Conservation (phyloP, 2,888 invertebrate species). For the Salpingus planirostris region DNA sequence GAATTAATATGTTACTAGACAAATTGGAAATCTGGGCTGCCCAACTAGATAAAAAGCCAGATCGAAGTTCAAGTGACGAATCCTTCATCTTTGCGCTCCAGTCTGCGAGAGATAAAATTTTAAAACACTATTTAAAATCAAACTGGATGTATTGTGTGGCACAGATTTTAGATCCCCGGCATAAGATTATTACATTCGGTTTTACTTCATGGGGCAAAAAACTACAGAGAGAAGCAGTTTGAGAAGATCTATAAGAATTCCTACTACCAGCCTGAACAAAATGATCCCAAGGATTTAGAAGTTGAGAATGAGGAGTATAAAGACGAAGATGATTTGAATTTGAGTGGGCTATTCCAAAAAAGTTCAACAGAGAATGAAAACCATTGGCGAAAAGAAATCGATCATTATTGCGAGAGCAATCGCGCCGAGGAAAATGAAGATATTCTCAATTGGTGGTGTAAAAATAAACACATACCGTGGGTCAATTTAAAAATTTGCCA, state of each 20-base stretch:
- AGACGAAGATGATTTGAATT: not conserved
- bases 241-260: conserved; percentile 1
- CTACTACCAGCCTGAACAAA: conserved; percentile 1
- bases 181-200: conserved; percentile 17
- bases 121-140: conserved; percentile 12
- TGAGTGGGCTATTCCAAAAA: conserved; percentile 3
- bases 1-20: conserved; percentile 4
- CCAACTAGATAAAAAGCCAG: conserved; percentile 6
- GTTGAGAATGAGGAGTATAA: too few species aligned
- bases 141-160: conserved; percentile 18
- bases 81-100: conserved; percentile 2
- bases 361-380: conserved; percentile 7
- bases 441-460: conserved; percentile 15
- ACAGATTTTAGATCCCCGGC: conserved; percentile 18
- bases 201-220: conserved; percentile 13
- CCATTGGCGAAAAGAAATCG: conserved; percentile 16
- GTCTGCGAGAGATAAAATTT: conserved; percentile 6
- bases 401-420: conserved; percentile 13
- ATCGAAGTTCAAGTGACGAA: conserved; percentile 6
- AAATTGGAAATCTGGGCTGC: conserved; percentile 6
- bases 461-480: conserved; percentile 12
- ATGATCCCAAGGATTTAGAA: not conserved
- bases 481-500: too few species aligned
- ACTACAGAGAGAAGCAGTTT: conserved; percentile 2
- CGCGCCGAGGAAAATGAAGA: conserved; percentile 13